Conservation (phyloP, 1,140 invertebrate species). For the Pogonognathellus flavescens region DNA sequence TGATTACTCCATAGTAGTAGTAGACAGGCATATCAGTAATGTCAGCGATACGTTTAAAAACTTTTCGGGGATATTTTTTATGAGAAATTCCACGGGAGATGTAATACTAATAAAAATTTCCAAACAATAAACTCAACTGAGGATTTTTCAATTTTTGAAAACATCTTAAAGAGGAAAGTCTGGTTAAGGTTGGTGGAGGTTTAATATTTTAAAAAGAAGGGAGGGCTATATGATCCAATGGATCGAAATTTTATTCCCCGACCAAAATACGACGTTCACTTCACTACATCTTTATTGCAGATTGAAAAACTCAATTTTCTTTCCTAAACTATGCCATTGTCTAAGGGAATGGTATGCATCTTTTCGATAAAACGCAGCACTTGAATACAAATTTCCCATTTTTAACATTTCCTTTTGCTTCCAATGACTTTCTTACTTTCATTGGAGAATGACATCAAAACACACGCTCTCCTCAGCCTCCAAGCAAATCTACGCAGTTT, state of each 20-base stretch:
- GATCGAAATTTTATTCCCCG: slow-evolving; percentile 10
- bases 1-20: not conserved
- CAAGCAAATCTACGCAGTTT: not conserved
- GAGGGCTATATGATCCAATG: slow-evolving; percentile 9
- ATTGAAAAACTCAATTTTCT: slow-evolving; percentile 68
- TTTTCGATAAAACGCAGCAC: slow-evolving; percentile 66
- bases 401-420: slow-evolving; percentile 51
- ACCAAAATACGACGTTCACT: slow-evolving; percentile 55
- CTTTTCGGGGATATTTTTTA: not conserved
- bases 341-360: slow-evolving; percentile 64
- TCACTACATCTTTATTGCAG: slow-evolving; percentile 66
- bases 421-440: slow-evolving; percentile 17
- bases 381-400: slow-evolving; percentile 66
- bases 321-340: slow-evolving; percentile 67
- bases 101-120: slow-evolving; percentile 4
- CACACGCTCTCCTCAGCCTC: not conserved
- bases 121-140: slow-evolving; percentile 19
- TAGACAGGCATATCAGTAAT: slow-evolving; percentile 15
- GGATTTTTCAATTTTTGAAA: too few species aligned
- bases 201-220: not conserved
- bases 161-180: too few species aligned
- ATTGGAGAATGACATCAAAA: slow-evolving; percentile 14
- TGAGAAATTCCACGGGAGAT: not conserved
- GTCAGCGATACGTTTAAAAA: slow-evolving; percentile 7
- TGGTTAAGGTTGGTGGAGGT: not conserved